Evolutionary conservation across 1,140 invertebrate species (phyloP).

Genomic region (Dryas iulia): DNA sequence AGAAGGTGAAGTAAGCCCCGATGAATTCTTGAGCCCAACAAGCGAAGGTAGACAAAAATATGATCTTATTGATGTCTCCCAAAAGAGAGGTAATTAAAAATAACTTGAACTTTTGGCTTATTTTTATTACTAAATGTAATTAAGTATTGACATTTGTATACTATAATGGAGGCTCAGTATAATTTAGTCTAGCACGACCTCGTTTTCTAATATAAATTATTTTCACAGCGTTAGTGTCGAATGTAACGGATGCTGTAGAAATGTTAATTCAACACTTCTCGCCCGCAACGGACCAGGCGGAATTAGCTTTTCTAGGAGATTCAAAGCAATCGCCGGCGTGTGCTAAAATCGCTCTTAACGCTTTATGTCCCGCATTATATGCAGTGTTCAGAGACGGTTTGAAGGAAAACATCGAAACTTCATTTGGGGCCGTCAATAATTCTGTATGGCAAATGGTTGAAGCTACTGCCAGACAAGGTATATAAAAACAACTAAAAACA

Average conservation of each 20-base stretch:
- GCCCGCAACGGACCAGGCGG: conserved; percentile 79
- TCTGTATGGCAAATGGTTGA: conserved; percentile 95
- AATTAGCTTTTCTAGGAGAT: conserved; percentile 80
- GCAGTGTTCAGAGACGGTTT: conserved; percentile 91
- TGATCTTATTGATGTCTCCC: conserved; percentile 73
- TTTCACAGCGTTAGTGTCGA: conserved; percentile 82
- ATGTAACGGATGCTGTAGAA: conserved; percentile 85
- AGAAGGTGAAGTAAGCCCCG: conserved; percentile 82
- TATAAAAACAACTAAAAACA: conserved; percentile 17
- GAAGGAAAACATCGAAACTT: conserved; percentile 89
- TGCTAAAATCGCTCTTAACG: conserved; percentile 86
- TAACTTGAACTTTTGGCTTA: not conserved
- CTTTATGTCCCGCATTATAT: conserved; percentile 91
- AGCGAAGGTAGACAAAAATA: conserved; percentile 68
- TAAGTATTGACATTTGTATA: not conserved
- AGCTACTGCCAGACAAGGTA: conserved; percentile 91
- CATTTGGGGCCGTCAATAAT: conserved; percentile 92
- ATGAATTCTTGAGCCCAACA: conserved; percentile 80
- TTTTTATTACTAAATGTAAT: not conserved
- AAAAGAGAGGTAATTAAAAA: conserved; percentile 71
- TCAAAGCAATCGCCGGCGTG: conserved; percentile 82
- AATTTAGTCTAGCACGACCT: not conserved
- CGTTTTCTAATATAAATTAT: not conserved
- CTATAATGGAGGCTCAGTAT: not conserved
- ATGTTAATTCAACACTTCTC: conserved; percentile 83